A percentile compares a stretch with the other conserved stretches of the same genome.
Evolutionary conservation across 2,797 vertebrate genomes (phyloP).

Genomic region (Gallinago stenura): DNA sequence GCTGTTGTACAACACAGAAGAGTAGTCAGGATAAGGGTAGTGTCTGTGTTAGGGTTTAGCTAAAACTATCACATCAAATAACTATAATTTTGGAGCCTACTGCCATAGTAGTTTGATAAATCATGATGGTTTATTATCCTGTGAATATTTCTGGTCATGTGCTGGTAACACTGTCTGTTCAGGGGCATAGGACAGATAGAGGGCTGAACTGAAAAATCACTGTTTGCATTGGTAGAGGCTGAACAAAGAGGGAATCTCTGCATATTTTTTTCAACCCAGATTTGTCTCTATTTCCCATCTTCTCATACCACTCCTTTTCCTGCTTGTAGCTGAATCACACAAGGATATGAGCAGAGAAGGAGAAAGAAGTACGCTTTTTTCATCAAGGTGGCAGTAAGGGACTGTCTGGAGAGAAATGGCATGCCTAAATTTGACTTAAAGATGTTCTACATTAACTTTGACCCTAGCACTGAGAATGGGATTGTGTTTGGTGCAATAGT

Average conservation of each 20-base stretch:
- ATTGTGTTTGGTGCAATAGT: not conserved
- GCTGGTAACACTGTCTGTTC: not conserved
- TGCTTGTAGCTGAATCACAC: not conserved
- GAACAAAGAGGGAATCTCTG: not conserved
- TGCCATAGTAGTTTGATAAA: not conserved
- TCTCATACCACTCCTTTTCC: not conserved
- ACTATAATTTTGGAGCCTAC: not conserved
- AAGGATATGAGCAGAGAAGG: not conserved
- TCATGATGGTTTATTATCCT: not conserved
- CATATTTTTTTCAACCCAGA: not conserved
- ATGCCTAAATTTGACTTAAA: not conserved
- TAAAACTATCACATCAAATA: not conserved
- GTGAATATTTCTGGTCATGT: not conserved
- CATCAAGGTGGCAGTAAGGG: not conserved
- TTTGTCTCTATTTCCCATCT: not conserved
- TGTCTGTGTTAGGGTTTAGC: not conserved
- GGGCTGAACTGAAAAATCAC: not conserved
- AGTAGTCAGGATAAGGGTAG: not conserved
- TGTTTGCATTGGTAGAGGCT: not conserved
- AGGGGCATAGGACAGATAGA: not conserved
- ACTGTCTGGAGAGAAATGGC: not conserved
- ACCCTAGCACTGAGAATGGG: not conserved
- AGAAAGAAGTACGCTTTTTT: not conserved
- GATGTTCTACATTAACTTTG: not conserved
- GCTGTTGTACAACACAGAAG: rapidly evolving